These are phyloP conservation scores for Cheilosia pagana DNA, from an alignment of 2,888 invertebrate genomes.

Conservation along the genomic window DNA sequence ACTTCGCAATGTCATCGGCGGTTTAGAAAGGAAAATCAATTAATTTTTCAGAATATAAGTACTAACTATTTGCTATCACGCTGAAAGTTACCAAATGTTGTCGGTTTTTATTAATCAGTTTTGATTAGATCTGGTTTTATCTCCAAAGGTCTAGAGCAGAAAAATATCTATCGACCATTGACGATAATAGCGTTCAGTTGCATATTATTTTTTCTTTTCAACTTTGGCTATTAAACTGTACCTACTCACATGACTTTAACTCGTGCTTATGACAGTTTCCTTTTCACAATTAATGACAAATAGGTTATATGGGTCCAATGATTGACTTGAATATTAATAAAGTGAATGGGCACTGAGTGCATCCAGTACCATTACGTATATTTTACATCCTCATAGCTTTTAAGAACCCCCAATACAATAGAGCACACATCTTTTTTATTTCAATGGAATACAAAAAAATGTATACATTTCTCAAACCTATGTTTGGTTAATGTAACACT, in stretches of 20 bases:
- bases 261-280: no score
- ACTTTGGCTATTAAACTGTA: background rate
- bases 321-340: slow-evolving; percentile 18
- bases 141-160: slow-evolving; percentile 1
- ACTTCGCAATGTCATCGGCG: background rate
- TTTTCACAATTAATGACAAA: background rate
- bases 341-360: slow-evolving; percentile 17
- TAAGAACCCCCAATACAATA: slow-evolving; percentile 5
- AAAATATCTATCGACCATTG: slow-evolving; percentile 4
- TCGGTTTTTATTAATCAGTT: slow-evolving; percentile 10
- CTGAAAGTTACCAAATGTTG: background rate
- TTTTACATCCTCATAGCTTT: background rate
- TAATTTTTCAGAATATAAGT: background rate
- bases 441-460: slow-evolving; percentile 13
- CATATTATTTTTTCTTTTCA: background rate
- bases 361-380: slow-evolving; percentile 21
- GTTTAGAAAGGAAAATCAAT: slow-evolving; percentile 6
- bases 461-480: background rate
- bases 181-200: slow-evolving; percentile 8
- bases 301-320: slow-evolving; percentile 1
- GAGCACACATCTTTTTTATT: background rate
- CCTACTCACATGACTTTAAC: background rate
- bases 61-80: background rate
- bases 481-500: slow-evolving; percentile 25
- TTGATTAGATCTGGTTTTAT: slow-evolving; percentile 18